Evolutionary conservation across 2,888 invertebrate species (phyloP).

Genomic region (Mycalesis mineus): DNA sequence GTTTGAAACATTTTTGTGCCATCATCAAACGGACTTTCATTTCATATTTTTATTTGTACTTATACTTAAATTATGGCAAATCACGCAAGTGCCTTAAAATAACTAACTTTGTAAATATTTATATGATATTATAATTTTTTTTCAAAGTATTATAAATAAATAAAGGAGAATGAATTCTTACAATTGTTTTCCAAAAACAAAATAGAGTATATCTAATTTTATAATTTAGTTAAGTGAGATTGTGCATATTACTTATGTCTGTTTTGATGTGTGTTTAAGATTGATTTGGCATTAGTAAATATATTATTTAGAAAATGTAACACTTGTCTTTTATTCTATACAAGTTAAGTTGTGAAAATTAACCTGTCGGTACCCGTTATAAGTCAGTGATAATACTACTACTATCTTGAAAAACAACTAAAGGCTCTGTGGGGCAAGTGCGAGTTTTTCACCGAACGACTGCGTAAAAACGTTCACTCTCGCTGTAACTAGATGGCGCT

Average conservation of each 20-base stretch:
- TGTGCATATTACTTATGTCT: constrained; percentile 75
- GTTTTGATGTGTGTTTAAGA: constrained; percentile 77
- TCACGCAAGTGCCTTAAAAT: constrained; percentile 68
- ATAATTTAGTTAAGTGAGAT: constrained; percentile 72
- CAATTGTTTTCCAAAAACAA: constrained; percentile 74
- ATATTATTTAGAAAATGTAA: constrained; percentile 58
- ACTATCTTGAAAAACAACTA: no score
- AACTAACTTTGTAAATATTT: constrained; percentile 71
- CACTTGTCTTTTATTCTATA: constrained; percentile 27
- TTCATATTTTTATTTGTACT: constrained; percentile 68
- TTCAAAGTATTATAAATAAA: constrained; percentile 56
- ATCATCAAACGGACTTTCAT: constrained; percentile 64
- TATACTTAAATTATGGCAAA: constrained; percentile 57
- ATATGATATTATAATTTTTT: constrained; percentile 43
- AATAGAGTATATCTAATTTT: constrained; percentile 61
- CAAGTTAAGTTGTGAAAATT: no score
- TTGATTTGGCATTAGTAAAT: constrained; percentile 78
- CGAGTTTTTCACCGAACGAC: no score
- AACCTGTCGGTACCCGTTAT: no score
- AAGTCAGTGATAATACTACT: no score
- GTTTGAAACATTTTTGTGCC: constrained; percentile 54
- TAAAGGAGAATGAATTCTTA: constrained; percentile 61
- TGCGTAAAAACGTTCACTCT: no score
- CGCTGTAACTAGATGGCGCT: no score
- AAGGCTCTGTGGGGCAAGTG: no score